phyloP scores from a whole-genome alignment of 2,888 invertebrate genomes.

The Lycocerus yunnanus region DNA sequence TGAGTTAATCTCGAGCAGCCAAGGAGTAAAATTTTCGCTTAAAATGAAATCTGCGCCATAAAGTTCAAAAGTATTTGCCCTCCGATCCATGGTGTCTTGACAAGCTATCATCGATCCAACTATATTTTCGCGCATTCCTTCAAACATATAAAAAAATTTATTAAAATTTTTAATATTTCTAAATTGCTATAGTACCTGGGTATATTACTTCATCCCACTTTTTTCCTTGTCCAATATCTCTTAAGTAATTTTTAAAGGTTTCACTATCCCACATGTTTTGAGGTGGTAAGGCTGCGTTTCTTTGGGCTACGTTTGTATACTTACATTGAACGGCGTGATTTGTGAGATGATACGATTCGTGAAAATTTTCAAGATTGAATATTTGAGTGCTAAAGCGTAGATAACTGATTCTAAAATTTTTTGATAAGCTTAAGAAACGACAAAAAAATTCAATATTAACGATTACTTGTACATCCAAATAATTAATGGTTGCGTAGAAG shows the following conservation, averaged over 20 bases:
- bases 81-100: conserved; percentile 81
- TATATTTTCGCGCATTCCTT: conserved; percentile 55
- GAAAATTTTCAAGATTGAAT: conserved; percentile 84
- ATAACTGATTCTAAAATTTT: conserved; percentile 76
- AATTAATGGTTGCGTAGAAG: conserved; percentile 86
- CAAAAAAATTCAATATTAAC: neutral
- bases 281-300: conserved; percentile 77
- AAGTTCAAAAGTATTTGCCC: conserved; percentile 86
- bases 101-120: conserved; percentile 84
- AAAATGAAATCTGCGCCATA: conserved; percentile 97
- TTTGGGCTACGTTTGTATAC: conserved; percentile 71
- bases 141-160: conserved; percentile 4
- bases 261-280: conserved; percentile 97
- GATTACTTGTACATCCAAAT: conserved; percentile 90
- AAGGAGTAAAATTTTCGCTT: conserved; percentile 83
- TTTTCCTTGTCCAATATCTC: conserved; percentile 74
- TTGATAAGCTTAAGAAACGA: neutral
- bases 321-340: conserved; percentile 93
- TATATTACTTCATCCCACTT: conserved; percentile 85
- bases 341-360: conserved; percentile 90
- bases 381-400: conserved; percentile 89
- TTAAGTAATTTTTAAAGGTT: conserved; percentile 69
- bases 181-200: conserved; percentile 75
- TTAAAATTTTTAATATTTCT: neutral
- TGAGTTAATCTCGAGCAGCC: conserved; percentile 94